phyloP scores from a whole-genome alignment of 2,888 invertebrate genomes.

The Sipunculus nudus region DNA sequence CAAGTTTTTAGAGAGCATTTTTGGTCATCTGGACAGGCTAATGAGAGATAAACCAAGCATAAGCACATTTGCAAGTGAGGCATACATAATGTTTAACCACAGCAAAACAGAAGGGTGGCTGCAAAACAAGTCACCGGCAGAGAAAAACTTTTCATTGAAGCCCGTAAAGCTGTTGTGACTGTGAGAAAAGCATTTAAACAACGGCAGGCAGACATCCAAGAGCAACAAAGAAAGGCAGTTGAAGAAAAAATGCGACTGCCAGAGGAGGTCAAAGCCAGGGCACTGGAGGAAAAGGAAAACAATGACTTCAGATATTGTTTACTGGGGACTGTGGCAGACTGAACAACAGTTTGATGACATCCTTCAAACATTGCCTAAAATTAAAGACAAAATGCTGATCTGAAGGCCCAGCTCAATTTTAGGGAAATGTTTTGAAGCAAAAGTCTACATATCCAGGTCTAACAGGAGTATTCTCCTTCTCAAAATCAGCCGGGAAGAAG shows the following conservation, averaged over 20 bases:
- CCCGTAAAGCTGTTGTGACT: no score
- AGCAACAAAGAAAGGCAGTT: not conserved
- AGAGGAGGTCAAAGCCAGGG: not conserved
- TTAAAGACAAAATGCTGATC: not conserved
- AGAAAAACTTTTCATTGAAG: no score
- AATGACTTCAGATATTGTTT: not conserved
- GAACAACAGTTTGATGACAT: not conserved
- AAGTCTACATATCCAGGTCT: not conserved
- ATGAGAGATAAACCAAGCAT: constrained; percentile 9
- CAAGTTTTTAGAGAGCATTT: constrained; percentile 8
- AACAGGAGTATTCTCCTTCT: not conserved
- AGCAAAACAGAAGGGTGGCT: constrained; percentile 9
- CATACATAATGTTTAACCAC: constrained; percentile 12
- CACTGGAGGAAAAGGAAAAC: not conserved
- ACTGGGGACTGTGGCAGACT: constrained; percentile 4
- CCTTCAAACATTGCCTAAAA: not conserved
- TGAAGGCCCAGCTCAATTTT: constrained; percentile 4
- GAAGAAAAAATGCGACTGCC: not conserved
- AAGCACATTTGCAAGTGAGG: constrained; percentile 5
- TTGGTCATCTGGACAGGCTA: constrained; percentile 1
- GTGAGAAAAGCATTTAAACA: no score
- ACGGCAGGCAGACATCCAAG: no score
- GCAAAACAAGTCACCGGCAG: not conserved
- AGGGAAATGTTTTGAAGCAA: not conserved
- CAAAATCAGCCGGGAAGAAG: not conserved